phyloP scores from a whole-genome alignment of 2,113 vertebrate species.

The Malurus cyaneus region DNA sequence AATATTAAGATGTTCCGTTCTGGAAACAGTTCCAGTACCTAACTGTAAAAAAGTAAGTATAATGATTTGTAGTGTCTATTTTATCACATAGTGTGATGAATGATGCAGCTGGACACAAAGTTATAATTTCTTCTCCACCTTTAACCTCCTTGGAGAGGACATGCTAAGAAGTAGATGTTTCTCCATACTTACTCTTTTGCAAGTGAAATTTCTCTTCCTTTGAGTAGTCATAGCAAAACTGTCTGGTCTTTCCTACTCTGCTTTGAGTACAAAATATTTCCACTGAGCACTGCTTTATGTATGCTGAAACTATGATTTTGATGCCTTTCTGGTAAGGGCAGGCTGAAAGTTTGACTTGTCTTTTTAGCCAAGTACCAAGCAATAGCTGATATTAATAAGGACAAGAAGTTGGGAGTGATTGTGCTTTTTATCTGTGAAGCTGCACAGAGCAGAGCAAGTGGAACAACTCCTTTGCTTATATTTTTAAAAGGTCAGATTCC shows the following conservation, averaged over 20 bases:
- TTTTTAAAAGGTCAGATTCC: constrained; percentile 62
- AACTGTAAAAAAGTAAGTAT: background rate
- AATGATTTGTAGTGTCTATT: background rate
- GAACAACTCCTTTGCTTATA: constrained; percentile 45
- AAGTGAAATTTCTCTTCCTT: background rate
- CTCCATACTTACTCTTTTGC: background rate
- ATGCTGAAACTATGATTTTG: background rate
- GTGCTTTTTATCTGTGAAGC: constrained; percentile 43
- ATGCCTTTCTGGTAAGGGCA: background rate
- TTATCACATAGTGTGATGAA: background rate
- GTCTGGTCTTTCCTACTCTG: background rate
- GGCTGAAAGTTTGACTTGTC: background rate
- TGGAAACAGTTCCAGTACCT: background rate
- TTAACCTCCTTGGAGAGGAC: background rate
- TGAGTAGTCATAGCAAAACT: background rate
- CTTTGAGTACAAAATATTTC: background rate
- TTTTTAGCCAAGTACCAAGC: constrained; percentile 17
- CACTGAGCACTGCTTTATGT: background rate
- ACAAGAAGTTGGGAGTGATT: constrained; percentile 14
- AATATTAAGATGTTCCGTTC: background rate
- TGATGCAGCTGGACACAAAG: background rate
- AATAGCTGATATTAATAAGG: constrained; percentile 44
- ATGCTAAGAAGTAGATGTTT: background rate
- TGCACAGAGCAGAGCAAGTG: constrained; percentile 21
- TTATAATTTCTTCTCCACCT: background rate